These are phyloP conservation scores for Colistium nudipinnis DNA, from an alignment of 2,113 vertebrate species.

Conservation along the genomic window DNA sequence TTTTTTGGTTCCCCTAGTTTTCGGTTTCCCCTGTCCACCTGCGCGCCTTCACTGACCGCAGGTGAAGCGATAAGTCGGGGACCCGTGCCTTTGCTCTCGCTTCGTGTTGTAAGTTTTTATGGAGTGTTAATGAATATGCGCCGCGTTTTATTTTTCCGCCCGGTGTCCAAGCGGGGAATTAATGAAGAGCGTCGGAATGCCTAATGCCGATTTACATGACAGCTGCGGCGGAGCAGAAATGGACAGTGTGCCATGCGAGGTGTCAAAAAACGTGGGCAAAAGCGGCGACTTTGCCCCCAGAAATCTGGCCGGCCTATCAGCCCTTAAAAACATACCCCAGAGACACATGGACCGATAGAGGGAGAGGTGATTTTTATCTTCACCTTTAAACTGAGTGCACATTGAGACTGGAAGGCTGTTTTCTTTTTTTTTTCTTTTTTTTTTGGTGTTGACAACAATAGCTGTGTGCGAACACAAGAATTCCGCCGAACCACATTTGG, in stretches of 20 bases:
- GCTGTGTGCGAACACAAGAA: conserved; percentile 56
- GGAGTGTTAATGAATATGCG: conserved; percentile 47
- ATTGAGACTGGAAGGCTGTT: conserved; percentile 32
- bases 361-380: not conserved
- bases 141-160: conserved; percentile 34
- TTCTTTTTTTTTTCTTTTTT: conserved; percentile 11
- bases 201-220: conserved; percentile 49
- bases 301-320: conserved; percentile 7
- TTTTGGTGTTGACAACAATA: conserved; percentile 55
- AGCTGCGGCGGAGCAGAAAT: conserved; percentile 58
- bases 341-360: not conserved
- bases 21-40: not conserved
- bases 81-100: not conserved
- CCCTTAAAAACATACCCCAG: conserved; percentile 20
- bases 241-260: conserved; percentile 40
- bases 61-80: too few relatives aligned
- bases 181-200: conserved; percentile 41
- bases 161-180: conserved; percentile 43
- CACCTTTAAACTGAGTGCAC: conserved; percentile 3
- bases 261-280: conserved; percentile 46
- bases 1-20: not conserved
- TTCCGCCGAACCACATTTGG: conserved; percentile 60
- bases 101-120: conserved; percentile 11
- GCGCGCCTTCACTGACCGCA: not conserved
- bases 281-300: not conserved